These are phyloP conservation scores for Clavelina lepadiformis DNA, from an alignment of 23 tunicate genomes.

Conservation along the genomic window DNA sequence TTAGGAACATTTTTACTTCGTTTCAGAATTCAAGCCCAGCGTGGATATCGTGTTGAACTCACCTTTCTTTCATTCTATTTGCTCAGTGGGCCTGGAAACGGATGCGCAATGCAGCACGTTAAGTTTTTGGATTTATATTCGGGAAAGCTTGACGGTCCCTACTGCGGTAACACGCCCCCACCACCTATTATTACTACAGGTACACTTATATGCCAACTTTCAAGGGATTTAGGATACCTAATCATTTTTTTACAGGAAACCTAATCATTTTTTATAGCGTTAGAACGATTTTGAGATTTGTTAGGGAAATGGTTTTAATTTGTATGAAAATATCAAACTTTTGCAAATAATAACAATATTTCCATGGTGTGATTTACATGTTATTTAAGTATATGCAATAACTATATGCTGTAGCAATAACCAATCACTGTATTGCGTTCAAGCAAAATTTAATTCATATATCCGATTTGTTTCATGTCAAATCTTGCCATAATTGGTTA, in stretches of 20 bases:
- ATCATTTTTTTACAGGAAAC: neutral
- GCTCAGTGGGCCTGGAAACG: constrained; percentile 3
- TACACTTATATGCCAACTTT: neutral
- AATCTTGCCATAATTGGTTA: no score
- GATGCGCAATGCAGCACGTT: constrained; percentile 20
- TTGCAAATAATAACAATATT: no score
- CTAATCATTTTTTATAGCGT: no score
- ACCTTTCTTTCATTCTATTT: constrained; percentile 34
- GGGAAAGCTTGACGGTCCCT: constrained; percentile 45
- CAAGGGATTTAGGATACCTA: neutral
- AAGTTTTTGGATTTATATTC: constrained; percentile 19
- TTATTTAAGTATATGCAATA: no score
- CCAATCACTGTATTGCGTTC: no score
- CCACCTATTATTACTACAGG: constrained; percentile 33
- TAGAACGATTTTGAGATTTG: no score
- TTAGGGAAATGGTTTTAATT: no score
- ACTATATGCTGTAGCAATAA: no score
- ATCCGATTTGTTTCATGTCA: no score
- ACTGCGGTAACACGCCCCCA: constrained; percentile 54
- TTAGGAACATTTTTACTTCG: neutral
- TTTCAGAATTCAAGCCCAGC: constrained; percentile 33
- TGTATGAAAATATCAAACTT: no score
- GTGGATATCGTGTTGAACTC: constrained; percentile 38
- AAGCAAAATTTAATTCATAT: no score
- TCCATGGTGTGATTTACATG: no score